phyloP scores from a whole-genome alignment of 2,797 vertebrate genomes.

The Anniella stebbinsi region DNA sequence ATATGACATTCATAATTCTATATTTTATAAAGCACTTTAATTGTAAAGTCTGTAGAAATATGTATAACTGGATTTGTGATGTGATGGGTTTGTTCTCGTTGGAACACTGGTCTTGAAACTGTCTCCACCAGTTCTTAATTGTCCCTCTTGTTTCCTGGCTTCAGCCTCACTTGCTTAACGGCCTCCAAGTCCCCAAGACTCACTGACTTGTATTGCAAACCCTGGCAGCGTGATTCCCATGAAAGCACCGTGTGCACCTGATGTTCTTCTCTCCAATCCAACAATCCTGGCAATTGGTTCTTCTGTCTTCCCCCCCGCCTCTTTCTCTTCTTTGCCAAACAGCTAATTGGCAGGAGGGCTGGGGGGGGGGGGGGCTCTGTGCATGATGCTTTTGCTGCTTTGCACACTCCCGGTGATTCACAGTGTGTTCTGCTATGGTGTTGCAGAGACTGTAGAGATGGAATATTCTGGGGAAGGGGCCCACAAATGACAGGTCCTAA shows the following conservation, averaged over 20 bases:
- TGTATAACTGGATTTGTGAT: slow-evolving; percentile 28
- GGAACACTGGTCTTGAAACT: background rate
- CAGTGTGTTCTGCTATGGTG: background rate
- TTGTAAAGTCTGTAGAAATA: slow-evolving; percentile 36
- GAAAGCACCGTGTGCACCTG: background rate
- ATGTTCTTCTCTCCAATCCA: background rate
- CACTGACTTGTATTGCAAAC: background rate
- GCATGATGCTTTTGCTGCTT: background rate
- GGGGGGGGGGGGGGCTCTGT: background rate
- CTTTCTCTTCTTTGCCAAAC: background rate
- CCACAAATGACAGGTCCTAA: background rate
- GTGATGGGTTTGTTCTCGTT: slow-evolving; percentile 12
- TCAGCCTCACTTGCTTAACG: background rate
- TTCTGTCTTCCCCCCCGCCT: background rate
- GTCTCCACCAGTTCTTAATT: background rate
- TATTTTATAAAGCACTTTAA: slow-evolving; percentile 63
- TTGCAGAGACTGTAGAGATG: background rate
- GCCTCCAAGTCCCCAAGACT: background rate
- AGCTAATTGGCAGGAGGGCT: background rate
- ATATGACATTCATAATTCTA: slow-evolving; percentile 61
- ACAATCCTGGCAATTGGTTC: background rate
- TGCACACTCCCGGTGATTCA: background rate
- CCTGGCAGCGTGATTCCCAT: background rate
- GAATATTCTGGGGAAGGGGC: background rate
- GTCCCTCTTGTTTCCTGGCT: background rate